Evolutionary conservation across 2,797 vertebrate species (phyloP).

Genomic region (Graptemys geographica): DNA sequence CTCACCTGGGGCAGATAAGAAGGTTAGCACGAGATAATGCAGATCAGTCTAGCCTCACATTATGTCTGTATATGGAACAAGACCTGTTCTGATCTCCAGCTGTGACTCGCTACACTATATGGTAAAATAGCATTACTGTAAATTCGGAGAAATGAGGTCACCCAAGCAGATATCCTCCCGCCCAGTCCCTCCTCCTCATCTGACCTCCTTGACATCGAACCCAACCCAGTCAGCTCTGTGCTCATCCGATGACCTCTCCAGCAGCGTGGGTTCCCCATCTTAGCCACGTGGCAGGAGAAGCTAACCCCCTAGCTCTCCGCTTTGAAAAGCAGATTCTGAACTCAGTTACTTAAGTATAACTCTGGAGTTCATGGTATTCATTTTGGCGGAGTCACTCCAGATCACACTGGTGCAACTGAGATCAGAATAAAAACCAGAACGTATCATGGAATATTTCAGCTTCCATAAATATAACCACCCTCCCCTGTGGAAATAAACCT

Average conservation of each 20-base stretch:
- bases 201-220: neutral
- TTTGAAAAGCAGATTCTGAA: neutral
- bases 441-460: neutral
- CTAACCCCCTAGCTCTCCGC: fast-evolving
- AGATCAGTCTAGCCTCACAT: fast-evolving
- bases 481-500: neutral
- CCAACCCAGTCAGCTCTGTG: neutral
- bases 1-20: neutral
- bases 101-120: neutral
- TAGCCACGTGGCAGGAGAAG: neutral
- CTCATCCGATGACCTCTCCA: neutral
- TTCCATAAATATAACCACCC: neutral
- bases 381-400: neutral
- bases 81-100: neutral
- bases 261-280: neutral
- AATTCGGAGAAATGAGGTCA: conserved; percentile 53
- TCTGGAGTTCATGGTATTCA: neutral
- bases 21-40: neutral
- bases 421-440: neutral
- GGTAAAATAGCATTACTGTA: neutral
- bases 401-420: neutral
- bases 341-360: too few relatives aligned
- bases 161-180: neutral
- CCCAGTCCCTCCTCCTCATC: neutral
- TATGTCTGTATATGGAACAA: neutral